phyloP scores from a whole-genome alignment of 2,113 vertebrate species.

The Dipodomys stephensi region DNA sequence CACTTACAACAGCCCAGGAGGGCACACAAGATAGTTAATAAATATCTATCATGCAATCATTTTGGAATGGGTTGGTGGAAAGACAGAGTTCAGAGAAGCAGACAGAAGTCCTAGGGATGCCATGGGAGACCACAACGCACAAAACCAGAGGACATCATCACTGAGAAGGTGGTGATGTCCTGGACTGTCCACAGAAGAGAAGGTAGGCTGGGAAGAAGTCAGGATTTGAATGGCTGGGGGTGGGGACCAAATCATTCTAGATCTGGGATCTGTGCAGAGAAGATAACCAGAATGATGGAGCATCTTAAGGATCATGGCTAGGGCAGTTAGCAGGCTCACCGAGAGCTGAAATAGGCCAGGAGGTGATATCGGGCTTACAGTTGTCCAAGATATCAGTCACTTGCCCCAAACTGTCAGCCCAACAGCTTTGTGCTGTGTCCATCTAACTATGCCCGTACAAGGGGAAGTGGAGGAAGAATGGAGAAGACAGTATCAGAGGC shows the following conservation, averaged over 20 bases:
- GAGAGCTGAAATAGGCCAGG: background rate
- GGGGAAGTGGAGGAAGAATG: background rate
- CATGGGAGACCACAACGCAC: background rate
- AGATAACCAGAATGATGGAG: background rate
- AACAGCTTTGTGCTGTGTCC: background rate
- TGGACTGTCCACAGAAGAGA: background rate
- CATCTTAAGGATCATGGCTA: background rate
- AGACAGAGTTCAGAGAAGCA: background rate
- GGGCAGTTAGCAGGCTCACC: background rate
- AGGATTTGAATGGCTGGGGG: background rate
- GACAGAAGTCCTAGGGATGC: background rate
- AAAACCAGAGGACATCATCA: background rate
- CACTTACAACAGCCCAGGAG: no score
- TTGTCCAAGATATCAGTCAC: background rate
- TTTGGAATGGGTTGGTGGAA: background rate
- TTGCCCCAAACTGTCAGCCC: accelerated
- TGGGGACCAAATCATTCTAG: background rate
- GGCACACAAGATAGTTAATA: background rate
- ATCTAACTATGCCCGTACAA: background rate
- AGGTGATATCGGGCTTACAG: background rate
- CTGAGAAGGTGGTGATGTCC: background rate
- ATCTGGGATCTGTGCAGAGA: background rate
- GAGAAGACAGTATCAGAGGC: background rate
- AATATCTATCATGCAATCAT: background rate
- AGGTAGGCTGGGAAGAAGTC: background rate